Evolutionary conservation across 1,140 invertebrate genomes (phyloP).

Genomic region (Ceratitis capitata): DNA sequence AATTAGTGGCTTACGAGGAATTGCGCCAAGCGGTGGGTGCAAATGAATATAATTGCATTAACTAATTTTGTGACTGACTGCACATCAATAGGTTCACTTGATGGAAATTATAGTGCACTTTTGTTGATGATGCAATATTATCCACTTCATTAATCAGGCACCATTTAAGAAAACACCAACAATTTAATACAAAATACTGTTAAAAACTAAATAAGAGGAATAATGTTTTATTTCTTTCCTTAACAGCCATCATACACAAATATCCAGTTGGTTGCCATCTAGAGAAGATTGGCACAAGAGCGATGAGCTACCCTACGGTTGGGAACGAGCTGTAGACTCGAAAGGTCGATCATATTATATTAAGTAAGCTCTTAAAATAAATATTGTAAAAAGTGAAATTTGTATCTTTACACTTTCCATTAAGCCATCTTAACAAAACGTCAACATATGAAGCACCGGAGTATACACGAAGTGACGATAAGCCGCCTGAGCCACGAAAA

Average conservation of each 20-base stretch:
- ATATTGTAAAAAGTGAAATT: background rate
- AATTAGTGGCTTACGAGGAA: no score
- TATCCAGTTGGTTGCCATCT: slow-evolving; percentile 86
- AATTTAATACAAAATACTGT: background rate
- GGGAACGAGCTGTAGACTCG: slow-evolving; percentile 81
- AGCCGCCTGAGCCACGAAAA: slow-evolving; percentile 78
- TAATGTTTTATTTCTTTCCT: slow-evolving; percentile 39
- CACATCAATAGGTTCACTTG: slow-evolving; percentile 52
- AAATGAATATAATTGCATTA: slow-evolving; percentile 36
- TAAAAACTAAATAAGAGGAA: background rate
- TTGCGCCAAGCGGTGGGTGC: background rate
- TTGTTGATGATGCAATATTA: background rate
- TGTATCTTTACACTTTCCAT: background rate
- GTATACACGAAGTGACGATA: slow-evolving; percentile 70
- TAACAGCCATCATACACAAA: slow-evolving; percentile 80
- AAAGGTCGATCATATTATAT: slow-evolving; percentile 86
- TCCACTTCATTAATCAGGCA: background rate
- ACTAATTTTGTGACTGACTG: slow-evolving; percentile 46
- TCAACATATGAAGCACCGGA: slow-evolving; percentile 84
- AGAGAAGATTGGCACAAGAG: slow-evolving; percentile 77
- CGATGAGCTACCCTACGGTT: slow-evolving; percentile 81
- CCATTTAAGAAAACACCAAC: background rate
- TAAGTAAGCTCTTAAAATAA: slow-evolving; percentile 75
- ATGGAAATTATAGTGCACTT: slow-evolving; percentile 46
- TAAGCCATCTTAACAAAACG: slow-evolving; percentile 83